phyloP scores from a whole-genome alignment of 2,888 invertebrate species.

The Ferrisia virgata region DNA sequence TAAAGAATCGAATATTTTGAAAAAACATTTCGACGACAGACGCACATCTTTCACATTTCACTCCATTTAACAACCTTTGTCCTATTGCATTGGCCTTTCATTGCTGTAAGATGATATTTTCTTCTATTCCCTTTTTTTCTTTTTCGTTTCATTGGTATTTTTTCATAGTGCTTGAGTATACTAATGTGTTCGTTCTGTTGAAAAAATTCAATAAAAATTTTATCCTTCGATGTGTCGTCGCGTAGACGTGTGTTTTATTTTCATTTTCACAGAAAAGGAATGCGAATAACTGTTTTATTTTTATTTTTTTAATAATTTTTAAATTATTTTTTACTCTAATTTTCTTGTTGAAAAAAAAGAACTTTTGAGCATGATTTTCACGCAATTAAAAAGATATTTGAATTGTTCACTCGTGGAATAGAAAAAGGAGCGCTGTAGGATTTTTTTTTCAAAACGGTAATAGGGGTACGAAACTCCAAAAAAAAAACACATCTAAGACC shows the following conservation, averaged over 20 bases:
- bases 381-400: too few relatives aligned
- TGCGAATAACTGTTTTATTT: not conserved
- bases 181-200: not conserved
- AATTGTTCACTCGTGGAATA: too few relatives aligned
- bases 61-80: conserved; percentile 10
- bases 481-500: too few relatives aligned
- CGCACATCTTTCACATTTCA: not conserved
- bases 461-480: too few relatives aligned
- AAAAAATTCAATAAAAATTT: not conserved
- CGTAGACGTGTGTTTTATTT: not conserved
- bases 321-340: too few relatives aligned
- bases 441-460: too few relatives aligned
- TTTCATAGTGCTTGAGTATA: not conserved
- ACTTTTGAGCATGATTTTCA: too few relatives aligned
- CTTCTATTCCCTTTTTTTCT: not conserved
- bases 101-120: not conserved
- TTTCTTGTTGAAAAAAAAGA: too few relatives aligned
- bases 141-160: not conserved
- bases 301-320: not conserved
- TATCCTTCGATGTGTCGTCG: not conserved
- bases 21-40: not conserved
- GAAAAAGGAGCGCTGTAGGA: too few relatives aligned
- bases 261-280: not conserved
- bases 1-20: not conserved
- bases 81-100: not conserved